Evolutionary conservation across 2,113 vertebrate genomes (phyloP).

Genomic region (Equus quagga): DNA sequence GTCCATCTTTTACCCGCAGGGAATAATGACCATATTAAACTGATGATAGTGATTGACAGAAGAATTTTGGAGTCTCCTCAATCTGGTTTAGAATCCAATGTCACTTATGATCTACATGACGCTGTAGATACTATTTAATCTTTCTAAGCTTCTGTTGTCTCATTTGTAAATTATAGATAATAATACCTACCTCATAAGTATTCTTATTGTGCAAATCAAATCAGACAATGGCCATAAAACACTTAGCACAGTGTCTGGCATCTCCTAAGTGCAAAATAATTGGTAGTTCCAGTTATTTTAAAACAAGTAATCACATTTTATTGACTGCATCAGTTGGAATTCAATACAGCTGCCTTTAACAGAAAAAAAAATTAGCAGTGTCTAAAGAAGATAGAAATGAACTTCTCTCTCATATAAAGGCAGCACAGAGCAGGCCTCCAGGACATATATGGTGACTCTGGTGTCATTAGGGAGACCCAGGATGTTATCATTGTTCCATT

Average conservation of each 20-base stretch:
- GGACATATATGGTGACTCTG: background rate
- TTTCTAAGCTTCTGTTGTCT: background rate
- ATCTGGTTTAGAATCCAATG: background rate
- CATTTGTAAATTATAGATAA: slow-evolving; percentile 49
- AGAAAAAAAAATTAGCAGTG: background rate
- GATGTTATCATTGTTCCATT: background rate
- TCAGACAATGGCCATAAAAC: background rate
- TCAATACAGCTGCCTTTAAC: background rate
- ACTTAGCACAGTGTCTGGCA: background rate
- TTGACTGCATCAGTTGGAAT: background rate
- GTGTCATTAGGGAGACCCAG: background rate
- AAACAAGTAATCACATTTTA: slow-evolving; percentile 29
- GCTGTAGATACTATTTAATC: background rate
- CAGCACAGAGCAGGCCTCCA: background rate
- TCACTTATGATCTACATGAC: background rate
- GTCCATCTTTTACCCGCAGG: background rate
- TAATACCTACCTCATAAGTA: background rate
- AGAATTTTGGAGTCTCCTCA: background rate
- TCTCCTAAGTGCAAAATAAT: slow-evolving; percentile 46
- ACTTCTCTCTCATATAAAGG: background rate
- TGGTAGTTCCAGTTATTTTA: slow-evolving; percentile 42
- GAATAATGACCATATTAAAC: background rate
- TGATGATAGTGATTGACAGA: background rate
- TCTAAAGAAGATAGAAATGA: background rate
- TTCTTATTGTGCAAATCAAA: background rate